Base-by-base conservation (phyloP, 1,140 invertebrate species). In the Cotesia glomerata region DNA sequence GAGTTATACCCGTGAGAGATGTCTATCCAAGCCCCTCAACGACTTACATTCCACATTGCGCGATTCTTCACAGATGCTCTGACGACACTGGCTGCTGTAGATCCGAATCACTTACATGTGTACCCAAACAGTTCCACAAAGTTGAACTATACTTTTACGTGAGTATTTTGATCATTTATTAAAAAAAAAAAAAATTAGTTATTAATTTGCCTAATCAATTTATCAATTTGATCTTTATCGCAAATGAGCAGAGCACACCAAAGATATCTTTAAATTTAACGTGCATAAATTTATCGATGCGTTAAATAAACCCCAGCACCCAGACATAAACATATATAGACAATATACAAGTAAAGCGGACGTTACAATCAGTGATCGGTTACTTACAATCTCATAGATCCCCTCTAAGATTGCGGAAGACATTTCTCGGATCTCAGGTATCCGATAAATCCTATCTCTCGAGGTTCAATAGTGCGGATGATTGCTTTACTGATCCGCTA, bases 61-160 rank as follows among this genome's bases (percentile, higher is more conserved):
- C 92, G 4, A 89, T 93, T 16, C 80, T 95, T 52, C 91, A 94
- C 80, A 89, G 91, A 71, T 95, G 93, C 78, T 90, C 91, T n/a
- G 92, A 93, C 77, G 92, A 93, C 80, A 92, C 91, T 8, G 93
- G 93, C 69, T 95, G 93, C 81, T 95, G 93, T 79, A 83, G 81
- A 32, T 87, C 88, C 13, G 89, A 91, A 71, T 81, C 85, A 4
- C 85, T 90, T 59, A 91, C 90, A 26, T 95, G 93, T 80, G 90
- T 89, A 32, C 90, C 92, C 2, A 93, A 93, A 79, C 86, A 86
- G 3, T 88, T 88, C 9, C 88, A 91, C 58, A 87, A 84, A 58
- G 89, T 94, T 16, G 90, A 92, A 69, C 87, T 93, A 14, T 90
- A 90, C 76, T 94, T 94, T 82, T 91, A 91, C 82, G 93, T 94